Evolutionary conservation across 2,888 invertebrate species (phyloP), one percentile per base, ranked within the genome.

Genomic region (Liopterus haemorrhoidalis): DNA sequence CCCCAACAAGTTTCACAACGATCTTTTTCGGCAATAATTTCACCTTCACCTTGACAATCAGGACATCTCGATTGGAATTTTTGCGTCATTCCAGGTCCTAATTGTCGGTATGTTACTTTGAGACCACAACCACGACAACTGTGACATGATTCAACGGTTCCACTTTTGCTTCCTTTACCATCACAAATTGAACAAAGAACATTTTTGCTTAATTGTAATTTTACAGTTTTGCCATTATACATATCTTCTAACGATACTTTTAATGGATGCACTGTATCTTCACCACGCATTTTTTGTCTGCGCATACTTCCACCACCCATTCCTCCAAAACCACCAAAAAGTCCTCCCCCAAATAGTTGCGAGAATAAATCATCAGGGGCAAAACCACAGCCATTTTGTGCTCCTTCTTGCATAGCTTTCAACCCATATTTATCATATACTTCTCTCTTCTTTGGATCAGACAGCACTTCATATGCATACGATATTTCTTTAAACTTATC

Each of bases 401-500:
- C 76, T 37, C 87, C 87, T 63, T 89, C 89, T 70, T 91, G 90
- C 56, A 94, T 70, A 1, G 90, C 94, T 63, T 89, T 87, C 53
- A 94, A 65, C 4, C 94, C 95, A 70, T 79, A 81, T 59, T 81
- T 80, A 66, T 95, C 93, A 65, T 95, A 95, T 27, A 82, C 72
- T 59, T 84, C 79, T 43, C 87, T 75, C 68, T 93, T 93, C 58
- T 88, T 86, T 3, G 87, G 76, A 71, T 93, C 89, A 8, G 92
- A 91, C 40, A 95, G 73, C 33, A 93, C 82, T 72, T 95, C 94
- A 67, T 94, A 92, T 0, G 94, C 94, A 70, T 87, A 93, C 48
- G 91, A 90, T 57, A 95, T 94, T 74, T 95, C 94, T 68, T 94
- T 93, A 64, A 94, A 93, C 73, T 85, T 89, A 64, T 94, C 93